Base-by-base conservation (phyloP, 92 coral and sea anemone species). In the Anthopleura xanthogrammica region DNA sequence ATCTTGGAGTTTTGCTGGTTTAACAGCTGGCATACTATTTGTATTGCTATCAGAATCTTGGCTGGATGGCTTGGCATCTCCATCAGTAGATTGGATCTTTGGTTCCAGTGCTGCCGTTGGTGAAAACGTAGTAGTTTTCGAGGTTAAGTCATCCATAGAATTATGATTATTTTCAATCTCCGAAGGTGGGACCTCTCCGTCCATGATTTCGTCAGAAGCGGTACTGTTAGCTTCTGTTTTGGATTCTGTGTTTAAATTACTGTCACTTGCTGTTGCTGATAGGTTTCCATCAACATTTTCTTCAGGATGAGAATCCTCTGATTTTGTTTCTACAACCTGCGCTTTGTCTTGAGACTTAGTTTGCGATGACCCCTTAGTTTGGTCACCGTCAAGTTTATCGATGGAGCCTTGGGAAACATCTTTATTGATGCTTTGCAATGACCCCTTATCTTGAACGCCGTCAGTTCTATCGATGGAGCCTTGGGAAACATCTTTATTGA, bases 151-250 rank as follows among this genome's bases (percentile, higher is more conserved):
- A 23, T 22, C 40, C 74, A 36, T 29, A 64, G 72, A 64, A 68
- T 36, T 68, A 2, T 68, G 42, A 23, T 9, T 14, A 68, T 2
- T 80, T 65, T 17, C 11, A 19, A 81, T 22, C 46, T n/a, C 62
- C 16, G 52, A 20, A 66, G 84, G 64, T 22, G 66, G 77, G 2
- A 81, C 77, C 70, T 81, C 84, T 16, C 84, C 84, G 48, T 70
- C 84, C 36, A 52, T 71, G 57, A 81, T 68, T 29, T 23, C 74
- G 42, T 68, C 17, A 23, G 74, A 68, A 29, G 41, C 7, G 11
- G 41, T 68, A 68, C 41, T 68, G 41, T 22, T 68, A 5, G 40
- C 17, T 29, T 68, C 74, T 11, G 41, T 13, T 36, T 68, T 68
- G 16, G 42, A 13, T 24, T 68, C 74, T 8, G 17, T 68, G 42